Evolutionary conservation across 2,888 invertebrate genomes (phyloP).

Genomic region (Nasonovia ribisnigri): DNA sequence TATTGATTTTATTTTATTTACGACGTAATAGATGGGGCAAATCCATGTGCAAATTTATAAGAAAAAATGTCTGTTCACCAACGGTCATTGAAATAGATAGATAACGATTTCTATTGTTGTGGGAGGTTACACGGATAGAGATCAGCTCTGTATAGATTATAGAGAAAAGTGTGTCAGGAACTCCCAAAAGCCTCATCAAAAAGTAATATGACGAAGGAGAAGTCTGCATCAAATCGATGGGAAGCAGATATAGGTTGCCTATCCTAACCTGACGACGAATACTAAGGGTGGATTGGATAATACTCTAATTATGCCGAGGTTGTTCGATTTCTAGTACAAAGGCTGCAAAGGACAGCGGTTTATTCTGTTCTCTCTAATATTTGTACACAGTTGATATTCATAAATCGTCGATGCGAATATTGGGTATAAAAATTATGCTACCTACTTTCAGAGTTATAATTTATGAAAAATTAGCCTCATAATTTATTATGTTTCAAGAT

Average conservation of each 20-base stretch:
- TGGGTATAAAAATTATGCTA: neutral
- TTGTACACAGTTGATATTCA: neutral
- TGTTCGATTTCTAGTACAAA: neutral
- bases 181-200: neutral
- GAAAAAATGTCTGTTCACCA: too few species aligned
- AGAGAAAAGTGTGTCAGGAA: neutral
- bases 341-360: neutral
- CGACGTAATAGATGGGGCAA: neutral
- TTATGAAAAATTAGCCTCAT: neutral
- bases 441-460: neutral
- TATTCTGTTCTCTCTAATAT: neutral
- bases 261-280: too few species aligned
- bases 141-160: neutral
- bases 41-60: neutral
- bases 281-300: neutral
- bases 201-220: neutral
- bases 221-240: neutral
- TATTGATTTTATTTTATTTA: neutral
- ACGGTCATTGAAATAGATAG: neutral
- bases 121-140: neutral
- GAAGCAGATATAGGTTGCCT: neutral
- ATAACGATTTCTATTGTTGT: neutral
- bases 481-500: neutral
- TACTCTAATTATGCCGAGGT: neutral
- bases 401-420: neutral